phyloP scores from a whole-genome alignment of 2,113 vertebrate species.

The Etheostoma cragini region DNA sequence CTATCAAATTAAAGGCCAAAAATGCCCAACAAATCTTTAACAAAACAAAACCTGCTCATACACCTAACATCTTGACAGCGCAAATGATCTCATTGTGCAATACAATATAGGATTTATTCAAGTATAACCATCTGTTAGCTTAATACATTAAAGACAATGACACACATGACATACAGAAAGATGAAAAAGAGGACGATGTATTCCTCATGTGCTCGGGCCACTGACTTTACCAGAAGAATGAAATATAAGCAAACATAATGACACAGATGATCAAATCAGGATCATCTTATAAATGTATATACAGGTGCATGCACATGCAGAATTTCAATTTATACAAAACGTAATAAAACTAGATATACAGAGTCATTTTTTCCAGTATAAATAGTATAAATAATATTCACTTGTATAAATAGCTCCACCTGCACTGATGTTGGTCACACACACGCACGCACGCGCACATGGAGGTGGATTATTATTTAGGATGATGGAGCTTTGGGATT shows the following conservation, averaged over 20 bases:
- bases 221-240: constrained; percentile 20
- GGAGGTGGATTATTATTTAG: not conserved
- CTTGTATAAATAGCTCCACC: constrained; percentile 75
- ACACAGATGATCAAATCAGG: not conserved
- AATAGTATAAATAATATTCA: constrained; percentile 83
- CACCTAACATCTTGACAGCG: not conserved
- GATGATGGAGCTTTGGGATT: constrained; percentile 15
- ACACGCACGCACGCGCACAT: constrained; percentile 10
- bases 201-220: constrained; percentile 1
- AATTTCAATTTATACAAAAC: constrained; percentile 72
- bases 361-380: constrained; percentile 68
- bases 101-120: constrained; percentile 60
- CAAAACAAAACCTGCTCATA: too few species aligned
- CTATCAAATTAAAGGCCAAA: too few species aligned
- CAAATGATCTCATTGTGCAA: constrained; percentile 26
- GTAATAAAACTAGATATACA: constrained; percentile 77
- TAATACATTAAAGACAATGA: constrained; percentile 15
- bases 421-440: constrained; percentile 34
- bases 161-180: not conserved
- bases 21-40: not conserved
- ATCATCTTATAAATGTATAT: constrained; percentile 46
- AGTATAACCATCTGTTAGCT: constrained; percentile 48
- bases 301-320: constrained; percentile 78
- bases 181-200: not conserved
- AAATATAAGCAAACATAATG: not conserved